Base-by-base conservation (phyloP, 2,888 invertebrate species). In the Drosophila pegasa region DNA sequence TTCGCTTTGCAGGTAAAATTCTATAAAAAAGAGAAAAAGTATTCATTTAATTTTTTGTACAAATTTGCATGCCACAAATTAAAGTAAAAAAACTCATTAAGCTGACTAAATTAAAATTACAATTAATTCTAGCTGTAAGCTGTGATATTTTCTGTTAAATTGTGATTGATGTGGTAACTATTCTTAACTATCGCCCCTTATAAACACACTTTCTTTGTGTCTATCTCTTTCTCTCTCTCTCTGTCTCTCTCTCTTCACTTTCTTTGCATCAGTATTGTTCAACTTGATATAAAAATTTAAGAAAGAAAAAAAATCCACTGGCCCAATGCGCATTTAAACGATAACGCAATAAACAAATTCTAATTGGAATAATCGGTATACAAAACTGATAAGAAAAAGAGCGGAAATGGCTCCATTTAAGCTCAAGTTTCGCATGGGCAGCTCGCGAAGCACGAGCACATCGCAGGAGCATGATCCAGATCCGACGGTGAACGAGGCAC, bases 381-480 rank as follows among this genome's bases (percentile, higher is more conserved):
- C 7, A 29, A 25, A 40, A 14, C 41, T 35, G 31, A 69, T 22
- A 61, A 35, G 20, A 55, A 18, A 14, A 25, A 12, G 40, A 25
- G 16, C 10, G 25, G 33, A 20, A 27, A 92, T 92, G 92, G 92
- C 92, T 37, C 92, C 92, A 25, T 92, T 92, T 75, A 92, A 92
- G 81, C 86, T 92, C 41, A 92, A 92, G 86, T 92, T 92, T 85
- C 92, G 92, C 60, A 92, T 92, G 92, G 92, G 92, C 57, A 87
- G 92, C 80, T 92, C 92, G 20, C 87, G 92, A 38, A 92, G 92
- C 77, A 91, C 92, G 50, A 92, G 91, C 76, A 91, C 92, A 55
- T 92, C 92, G 37, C 92, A 92, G 77, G 92, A 92, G 71, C 91
- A 91, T 50, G 92, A 91, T 79, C 88, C 91, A 43, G 91, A 92